A percentile compares a stretch with the other conserved stretches of the same genome.
Evolutionary conservation across 2,113 vertebrate species (phyloP).

Genomic region (Ochotona princeps): DNA sequence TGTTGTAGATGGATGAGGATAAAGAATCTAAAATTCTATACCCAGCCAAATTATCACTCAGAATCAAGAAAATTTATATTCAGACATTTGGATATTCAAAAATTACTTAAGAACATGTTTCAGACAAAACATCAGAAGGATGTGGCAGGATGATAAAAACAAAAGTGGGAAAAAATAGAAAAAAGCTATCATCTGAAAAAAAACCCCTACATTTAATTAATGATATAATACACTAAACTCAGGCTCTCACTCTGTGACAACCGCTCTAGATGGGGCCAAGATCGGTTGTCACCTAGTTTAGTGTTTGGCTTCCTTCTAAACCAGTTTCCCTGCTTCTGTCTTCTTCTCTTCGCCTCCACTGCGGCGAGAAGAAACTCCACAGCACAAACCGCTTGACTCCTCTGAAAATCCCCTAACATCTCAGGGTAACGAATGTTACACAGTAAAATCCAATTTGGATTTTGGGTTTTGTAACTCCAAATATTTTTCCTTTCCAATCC

Average conservation of each 20-base stretch:
- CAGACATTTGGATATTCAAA: background rate
- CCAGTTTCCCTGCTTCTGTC: background rate
- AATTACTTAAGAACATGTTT: background rate
- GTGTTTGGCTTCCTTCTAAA: background rate
- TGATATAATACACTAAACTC: background rate
- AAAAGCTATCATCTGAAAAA: background rate
- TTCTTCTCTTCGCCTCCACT: background rate
- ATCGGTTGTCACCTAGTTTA: background rate
- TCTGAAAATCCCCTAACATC: background rate
- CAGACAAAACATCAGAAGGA: background rate
- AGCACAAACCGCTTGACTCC: background rate
- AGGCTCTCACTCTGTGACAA: background rate
- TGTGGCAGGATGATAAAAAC: background rate
- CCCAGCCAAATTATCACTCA: background rate
- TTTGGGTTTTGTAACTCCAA: background rate
- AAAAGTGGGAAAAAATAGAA: background rate
- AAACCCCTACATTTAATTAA: background rate
- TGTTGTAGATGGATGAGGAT: background rate
- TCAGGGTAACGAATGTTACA: background rate
- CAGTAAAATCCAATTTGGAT: background rate
- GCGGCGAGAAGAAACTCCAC: background rate
- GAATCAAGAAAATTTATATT: background rate
- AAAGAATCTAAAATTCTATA: constrained; percentile 7
- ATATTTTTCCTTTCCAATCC: background rate
- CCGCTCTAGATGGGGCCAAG: background rate